These are phyloP conservation scores for Drosophila serrata DNA, from an alignment of 1,140 invertebrate species.

Conservation along the genomic window DNA sequence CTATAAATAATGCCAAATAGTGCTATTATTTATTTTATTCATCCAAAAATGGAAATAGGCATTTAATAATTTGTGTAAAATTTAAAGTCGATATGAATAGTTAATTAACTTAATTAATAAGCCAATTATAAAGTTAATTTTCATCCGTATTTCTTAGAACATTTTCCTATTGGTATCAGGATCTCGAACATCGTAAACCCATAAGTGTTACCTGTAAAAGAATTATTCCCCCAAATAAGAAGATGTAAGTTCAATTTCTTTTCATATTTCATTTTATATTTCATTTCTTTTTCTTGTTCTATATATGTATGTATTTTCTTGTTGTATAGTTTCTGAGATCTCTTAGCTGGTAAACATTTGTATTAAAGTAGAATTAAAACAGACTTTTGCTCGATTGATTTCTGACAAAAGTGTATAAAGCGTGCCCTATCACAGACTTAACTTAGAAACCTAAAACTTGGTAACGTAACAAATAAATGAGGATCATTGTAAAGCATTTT, in stretches of 20 bases:
- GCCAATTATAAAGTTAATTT: not conserved
- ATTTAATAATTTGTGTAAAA: not conserved
- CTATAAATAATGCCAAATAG: not conserved
- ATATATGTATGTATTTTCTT: constrained; percentile 47
- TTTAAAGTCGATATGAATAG: not conserved
- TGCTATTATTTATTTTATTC: not conserved
- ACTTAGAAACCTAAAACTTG: constrained; percentile 65
- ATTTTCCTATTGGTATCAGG: not conserved
- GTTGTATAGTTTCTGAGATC: constrained; percentile 47
- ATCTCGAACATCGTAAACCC: not conserved
- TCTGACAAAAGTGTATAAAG: constrained; percentile 75
- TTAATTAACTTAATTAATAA: too few relatives aligned
- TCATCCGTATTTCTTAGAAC: not conserved
- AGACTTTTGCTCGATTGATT: constrained; percentile 65
- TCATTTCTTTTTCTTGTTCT: constrained; percentile 30
- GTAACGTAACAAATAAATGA: constrained; percentile 71
- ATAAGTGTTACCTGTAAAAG: constrained; percentile 2
- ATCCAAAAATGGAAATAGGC: not conserved
- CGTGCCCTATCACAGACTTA: constrained; percentile 80
- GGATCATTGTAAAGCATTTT: constrained; percentile 79
- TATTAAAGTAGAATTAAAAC: constrained; percentile 62
- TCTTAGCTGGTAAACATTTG: constrained; percentile 71
- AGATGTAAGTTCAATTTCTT: constrained; percentile 5
- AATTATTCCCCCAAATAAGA: constrained; percentile 30
- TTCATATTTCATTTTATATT: constrained; percentile 35